phyloP scores from a whole-genome alignment of 2,888 invertebrate genomes.

The Lumbricus terrestris region DNA sequence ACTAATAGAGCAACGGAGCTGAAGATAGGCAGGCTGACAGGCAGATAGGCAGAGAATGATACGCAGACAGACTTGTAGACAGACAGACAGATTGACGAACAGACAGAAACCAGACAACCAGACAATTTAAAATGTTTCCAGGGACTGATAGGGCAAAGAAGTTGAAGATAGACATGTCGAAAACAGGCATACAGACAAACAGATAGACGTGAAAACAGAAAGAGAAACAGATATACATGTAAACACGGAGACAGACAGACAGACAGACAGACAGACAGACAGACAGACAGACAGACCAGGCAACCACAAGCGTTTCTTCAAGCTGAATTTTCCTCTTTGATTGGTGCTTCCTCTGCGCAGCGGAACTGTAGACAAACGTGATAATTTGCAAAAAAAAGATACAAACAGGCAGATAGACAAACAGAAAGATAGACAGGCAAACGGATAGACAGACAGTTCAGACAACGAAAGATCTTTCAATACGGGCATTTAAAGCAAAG shows the following conservation, averaged over 20 bases:
- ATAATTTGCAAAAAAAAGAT: neutral
- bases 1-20: neutral
- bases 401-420: neutral
- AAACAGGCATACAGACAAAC: neutral
- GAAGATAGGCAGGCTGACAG: neutral
- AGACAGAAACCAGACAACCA: neutral
- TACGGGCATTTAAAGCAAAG: too few species aligned
- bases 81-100: neutral
- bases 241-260: neutral
- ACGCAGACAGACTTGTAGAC: neutral
- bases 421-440: neutral
- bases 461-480: too few species aligned
- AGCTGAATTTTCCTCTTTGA: too few species aligned
- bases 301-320: neutral
- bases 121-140: neutral
- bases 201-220: neutral
- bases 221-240: neutral
- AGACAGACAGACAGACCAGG: neutral
- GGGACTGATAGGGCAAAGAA: neutral
- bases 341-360: neutral
- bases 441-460: neutral
- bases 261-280: constrained; percentile 10
- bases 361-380: neutral
- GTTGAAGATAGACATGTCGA: neutral
- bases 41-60: neutral